phyloP scores from a whole-genome alignment of 2,888 invertebrate species.

The Stenotaenia linearis region DNA sequence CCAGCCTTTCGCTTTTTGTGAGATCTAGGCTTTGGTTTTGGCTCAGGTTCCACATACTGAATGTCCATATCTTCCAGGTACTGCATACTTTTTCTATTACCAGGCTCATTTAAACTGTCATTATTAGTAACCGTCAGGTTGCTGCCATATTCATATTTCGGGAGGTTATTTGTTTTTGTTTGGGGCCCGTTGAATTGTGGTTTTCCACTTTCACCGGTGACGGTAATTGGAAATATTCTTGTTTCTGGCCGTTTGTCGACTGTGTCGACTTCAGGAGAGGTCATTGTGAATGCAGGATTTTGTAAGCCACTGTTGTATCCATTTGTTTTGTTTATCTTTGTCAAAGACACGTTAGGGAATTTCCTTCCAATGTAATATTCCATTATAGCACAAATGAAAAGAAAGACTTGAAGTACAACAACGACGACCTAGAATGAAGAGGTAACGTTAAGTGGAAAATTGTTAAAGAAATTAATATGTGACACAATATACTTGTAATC shows the following conservation, averaged over 20 bases:
- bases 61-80: background rate
- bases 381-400: background rate
- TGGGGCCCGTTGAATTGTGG: background rate
- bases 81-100: conserved; percentile 8
- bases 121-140: background rate
- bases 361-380: background rate
- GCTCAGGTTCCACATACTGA: background rate
- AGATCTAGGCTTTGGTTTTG: background rate
- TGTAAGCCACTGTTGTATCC: background rate
- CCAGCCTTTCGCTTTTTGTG: background rate
- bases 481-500: background rate
- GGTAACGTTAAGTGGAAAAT: background rate
- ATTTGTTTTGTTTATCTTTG: background rate
- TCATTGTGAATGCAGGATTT: background rate
- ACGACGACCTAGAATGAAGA: conserved; percentile 21
- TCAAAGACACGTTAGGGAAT: background rate
- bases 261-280: background rate
- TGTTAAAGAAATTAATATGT: background rate
- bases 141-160: background rate
- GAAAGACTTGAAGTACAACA: background rate
- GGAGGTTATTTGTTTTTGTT: background rate
- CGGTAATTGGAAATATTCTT: background rate
- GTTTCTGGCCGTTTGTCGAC: background rate
- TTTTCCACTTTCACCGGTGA: background rate
- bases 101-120: background rate